Conservation (phyloP, 2,888 invertebrate species). For the Megaustenia siamemsis region DNA sequence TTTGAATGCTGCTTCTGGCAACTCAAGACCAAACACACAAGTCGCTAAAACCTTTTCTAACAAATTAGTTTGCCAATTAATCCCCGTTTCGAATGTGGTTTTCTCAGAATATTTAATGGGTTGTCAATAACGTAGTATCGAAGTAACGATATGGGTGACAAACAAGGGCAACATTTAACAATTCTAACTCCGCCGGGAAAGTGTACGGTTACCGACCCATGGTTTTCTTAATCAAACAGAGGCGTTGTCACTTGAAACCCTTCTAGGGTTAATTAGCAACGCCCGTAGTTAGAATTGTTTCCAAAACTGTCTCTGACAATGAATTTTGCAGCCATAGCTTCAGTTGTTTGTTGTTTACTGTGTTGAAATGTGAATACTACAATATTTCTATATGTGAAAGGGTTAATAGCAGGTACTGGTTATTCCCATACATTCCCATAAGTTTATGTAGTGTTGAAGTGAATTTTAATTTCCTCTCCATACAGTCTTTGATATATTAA, state of each 20-base stretch:
- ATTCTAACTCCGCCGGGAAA: neutral
- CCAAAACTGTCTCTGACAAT: no score
- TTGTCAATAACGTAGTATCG: slow-evolving; percentile 16
- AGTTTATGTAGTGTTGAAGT: no score
- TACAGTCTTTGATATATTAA: no score
- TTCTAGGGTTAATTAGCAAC: slow-evolving; percentile 4
- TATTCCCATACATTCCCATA: no score
- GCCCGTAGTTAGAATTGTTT: no score
- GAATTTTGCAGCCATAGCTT: no score
- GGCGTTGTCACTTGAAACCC: neutral
- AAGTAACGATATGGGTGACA: slow-evolving; percentile 14
- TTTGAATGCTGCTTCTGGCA: neutral
- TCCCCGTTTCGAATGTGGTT: slow-evolving; percentile 6
- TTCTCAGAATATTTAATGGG: slow-evolving; percentile 30
- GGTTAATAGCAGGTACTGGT: no score
- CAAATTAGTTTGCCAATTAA: slow-evolving; percentile 39
- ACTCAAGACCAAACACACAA: slow-evolving; percentile 5
- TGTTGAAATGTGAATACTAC: no score
- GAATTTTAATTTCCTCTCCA: no score
- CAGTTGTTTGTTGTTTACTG: no score
- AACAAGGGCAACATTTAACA: slow-evolving; percentile 14
- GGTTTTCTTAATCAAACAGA: slow-evolving; percentile 13
- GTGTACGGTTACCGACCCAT: slow-evolving; percentile 5
- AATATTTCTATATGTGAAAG: no score
- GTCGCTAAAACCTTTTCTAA: slow-evolving; percentile 13